Evolutionary conservation across 2,797 vertebrate species (phyloP), one percentile per base, ranked within the genome.

Genomic region (Spizella passerina): DNA sequence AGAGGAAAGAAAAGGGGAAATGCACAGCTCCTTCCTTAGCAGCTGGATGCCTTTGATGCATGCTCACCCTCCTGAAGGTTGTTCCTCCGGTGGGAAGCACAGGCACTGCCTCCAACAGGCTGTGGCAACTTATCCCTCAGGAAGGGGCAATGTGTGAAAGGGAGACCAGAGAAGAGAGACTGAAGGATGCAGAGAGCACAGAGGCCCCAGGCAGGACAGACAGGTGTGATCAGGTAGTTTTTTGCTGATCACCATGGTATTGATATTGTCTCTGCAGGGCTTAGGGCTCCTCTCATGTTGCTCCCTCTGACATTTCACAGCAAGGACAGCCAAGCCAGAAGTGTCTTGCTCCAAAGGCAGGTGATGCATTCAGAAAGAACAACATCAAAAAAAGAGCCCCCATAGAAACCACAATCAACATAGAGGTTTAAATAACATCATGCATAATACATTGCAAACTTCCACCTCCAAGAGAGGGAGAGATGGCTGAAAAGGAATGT

Each of bases 371-470:
- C 15, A 71, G 85, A 75, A 70, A 41, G 3, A 41, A 27, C 4
- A 56, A 24, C 3, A 8, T 32, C 22, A 32, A 78, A 34, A 52
- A 78, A 63, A 75, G 39, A 24, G 9, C 15, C 57, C 64, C 72
- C 2, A 23, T n/a, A 71, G 64, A 78, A 96, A 86, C 75, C 43
- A 70, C 1, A 3, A 61, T 64, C 68, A 87, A 81, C 85, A 56
- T 0, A 82, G 75, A 75, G 86, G 68, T 91, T 96, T 95, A 93
- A 92, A 95, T 88, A 94, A 82, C 87, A 91, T 86, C 82, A 90
- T 94, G 72, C 82, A 95, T 87, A 85, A 96, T 86, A 92, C 76
- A 96, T 87, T 86, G 79, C 76, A 81, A 91, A 83, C 59, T 91
- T 84, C 76, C 82, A 93, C 69, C 86, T 94, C 65, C 1, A 5